Conservation (phyloP, 2,797 vertebrate species). For the Apodemus agrarius region DNA sequence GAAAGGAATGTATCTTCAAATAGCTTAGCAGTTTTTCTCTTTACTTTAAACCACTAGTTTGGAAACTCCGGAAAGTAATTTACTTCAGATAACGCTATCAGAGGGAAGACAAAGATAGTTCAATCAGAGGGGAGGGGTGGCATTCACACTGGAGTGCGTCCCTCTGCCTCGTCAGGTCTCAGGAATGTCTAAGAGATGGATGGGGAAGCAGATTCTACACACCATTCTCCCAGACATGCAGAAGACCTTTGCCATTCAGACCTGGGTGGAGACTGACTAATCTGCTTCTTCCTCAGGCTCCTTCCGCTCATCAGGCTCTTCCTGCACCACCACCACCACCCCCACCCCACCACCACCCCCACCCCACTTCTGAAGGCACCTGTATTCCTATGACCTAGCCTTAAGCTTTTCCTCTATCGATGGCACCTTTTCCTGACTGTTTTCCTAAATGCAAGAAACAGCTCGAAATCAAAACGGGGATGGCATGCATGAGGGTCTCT, state of each 20-base stretch:
- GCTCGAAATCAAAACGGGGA: not conserved
- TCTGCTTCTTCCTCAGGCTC: not conserved
- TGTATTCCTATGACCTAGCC: not conserved
- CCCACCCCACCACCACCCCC: no score
- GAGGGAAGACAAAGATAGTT: not conserved
- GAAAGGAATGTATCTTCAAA: not conserved
- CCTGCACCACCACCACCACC: no score
- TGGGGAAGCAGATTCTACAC: not conserved
- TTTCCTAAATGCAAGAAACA: not conserved
- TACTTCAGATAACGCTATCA: not conserved
- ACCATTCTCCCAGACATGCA: not conserved
- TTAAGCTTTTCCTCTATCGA: not conserved
- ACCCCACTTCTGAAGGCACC: not conserved
- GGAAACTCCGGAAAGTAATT: not conserved
- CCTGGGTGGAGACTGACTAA: not conserved
- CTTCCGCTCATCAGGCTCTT: not conserved
- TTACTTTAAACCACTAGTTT: not conserved
- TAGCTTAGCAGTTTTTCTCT: not conserved
- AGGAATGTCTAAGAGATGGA: not conserved
- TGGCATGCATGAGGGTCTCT: not conserved
- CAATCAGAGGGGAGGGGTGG: not conserved
- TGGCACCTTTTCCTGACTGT: not conserved
- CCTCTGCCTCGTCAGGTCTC: not conserved
- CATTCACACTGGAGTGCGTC: not conserved
- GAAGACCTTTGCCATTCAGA: not conserved